Base-by-base conservation (phyloP, 2,888 invertebrate genomes). In the Sympetrum striolatum region DNA sequence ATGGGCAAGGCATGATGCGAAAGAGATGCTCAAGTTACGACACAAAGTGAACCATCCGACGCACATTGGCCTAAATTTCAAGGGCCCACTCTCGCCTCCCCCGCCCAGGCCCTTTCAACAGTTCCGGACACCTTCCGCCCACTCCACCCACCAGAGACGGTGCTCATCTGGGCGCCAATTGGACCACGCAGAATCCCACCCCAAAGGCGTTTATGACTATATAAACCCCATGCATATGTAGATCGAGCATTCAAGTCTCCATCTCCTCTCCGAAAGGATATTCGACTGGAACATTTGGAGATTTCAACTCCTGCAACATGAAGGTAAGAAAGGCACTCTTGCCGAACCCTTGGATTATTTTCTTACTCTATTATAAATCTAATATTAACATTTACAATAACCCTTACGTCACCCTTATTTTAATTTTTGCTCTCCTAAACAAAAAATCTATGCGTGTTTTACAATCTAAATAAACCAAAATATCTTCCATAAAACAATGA, bases 151-250 rank as follows among this genome's bases (percentile, higher is more conserved):
- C 80, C 35, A 80, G 22, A 39, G n/a, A 80, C 48, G 48, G 14
- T 22, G 2, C 58, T 31, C 48, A 44, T 31, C 31, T 31, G 31
- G 48, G 39, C 22, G 53, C 53, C 48, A 35, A 31, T 44, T 48
- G 25, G 12, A 12, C 25, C 82, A 15, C 58, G 31, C 82, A 53
- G 6, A 22, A 37, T 22, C 37, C 48, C 86, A 37, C 86, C 86
- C 86, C n/a, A 12, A 37, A 37, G 60, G 81, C 31, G 73, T 64
- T 64, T n/a, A 82, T 82, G 22, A 37, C 1, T 86, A 86, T 86
- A 86, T 86, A 86, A 86, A 86, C 86, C 60, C 86, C 58, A 60
- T 37, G 86, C 37, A 86, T 86, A 86, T 60, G 37, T 60, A 60
- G 60, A 86, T 86, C 15, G 37, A 60, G 60, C 82, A 82, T 31